Evolutionary conservation across 2,113 vertebrate species (phyloP), one percentile per base, ranked within the genome.

Genomic region (Raja brachyura): DNA sequence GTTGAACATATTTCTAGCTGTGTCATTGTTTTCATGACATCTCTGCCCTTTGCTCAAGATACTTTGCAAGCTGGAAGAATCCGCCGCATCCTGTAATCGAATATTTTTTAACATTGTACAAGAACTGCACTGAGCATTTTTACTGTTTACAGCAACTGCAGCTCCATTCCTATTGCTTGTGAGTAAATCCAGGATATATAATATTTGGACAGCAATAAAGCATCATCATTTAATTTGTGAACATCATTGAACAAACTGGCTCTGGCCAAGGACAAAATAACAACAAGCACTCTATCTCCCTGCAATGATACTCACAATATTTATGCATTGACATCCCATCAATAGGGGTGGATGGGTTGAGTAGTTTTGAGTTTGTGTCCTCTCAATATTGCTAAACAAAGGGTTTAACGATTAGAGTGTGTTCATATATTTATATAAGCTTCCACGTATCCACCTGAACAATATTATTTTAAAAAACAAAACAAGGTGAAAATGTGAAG

Each of bases 261-360:
- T 75, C 28, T n/a, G 28, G 28, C 25, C 28, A 75, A 75, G 6
- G 5, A n/a, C 74, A 75, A 28, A 75, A n/a, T 75, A 75, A 75
- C 22, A n/a, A n/a, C 70, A 73, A 73, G 70, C 70, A 73, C 70
- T 73, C 22, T 73, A 73, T 48, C 77, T 11, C 13, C 39, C 77
- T 48, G 39, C 31, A 39, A 33, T 22, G 33, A 39, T 20, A 81
- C 78, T 81, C 78, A 39, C 33, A 81, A 81, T 54, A 81, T 48
- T 81, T 81, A 81, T 48, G 78, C 78, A 81, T 81, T 81, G 33
- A 81, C 39, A 81, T 22, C 78, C 78, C 78, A 81, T 81, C 33
- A 81, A 81, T 54, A 81, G 78, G 33, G 33, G 48, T 18, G 20
- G 39, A 48, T 81, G 78, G 39, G 33, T 81, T 54, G 48, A 54